These are phyloP conservation scores for Eretmocerus hayati DNA, from an alignment of 2,888 invertebrate species.

Conservation along the genomic window DNA sequence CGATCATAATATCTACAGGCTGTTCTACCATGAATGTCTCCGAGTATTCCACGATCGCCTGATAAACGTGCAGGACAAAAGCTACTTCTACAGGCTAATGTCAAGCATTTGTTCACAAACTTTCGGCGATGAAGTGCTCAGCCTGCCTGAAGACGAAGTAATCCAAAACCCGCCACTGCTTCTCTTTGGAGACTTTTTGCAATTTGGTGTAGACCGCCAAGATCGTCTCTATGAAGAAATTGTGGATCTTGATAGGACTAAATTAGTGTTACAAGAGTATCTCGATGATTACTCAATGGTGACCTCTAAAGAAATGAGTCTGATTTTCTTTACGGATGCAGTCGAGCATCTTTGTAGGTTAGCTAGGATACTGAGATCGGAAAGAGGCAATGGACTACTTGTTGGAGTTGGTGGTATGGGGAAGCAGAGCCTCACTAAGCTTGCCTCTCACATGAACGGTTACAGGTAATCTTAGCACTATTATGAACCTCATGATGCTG, in stretches of 20 bases:
- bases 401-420: slow-evolving; percentile 89
- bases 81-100: slow-evolving; percentile 70
- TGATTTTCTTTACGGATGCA: slow-evolving; percentile 85
- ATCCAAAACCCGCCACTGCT: slow-evolving; percentile 60
- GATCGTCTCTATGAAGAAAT: slow-evolving; percentile 79
- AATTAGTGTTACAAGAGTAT: slow-evolving; percentile 65
- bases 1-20: slow-evolving; percentile 54
- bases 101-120: slow-evolving; percentile 58
- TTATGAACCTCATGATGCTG: too few species aligned
- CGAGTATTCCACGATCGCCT: slow-evolving; percentile 88
- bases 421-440: slow-evolving; percentile 76
- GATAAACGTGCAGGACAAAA: slow-evolving; percentile 73
- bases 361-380: slow-evolving; percentile 74
- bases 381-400: slow-evolving; percentile 81
- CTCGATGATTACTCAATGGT: slow-evolving; percentile 76
- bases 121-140: slow-evolving; percentile 57
- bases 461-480: too few species aligned
- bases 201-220: slow-evolving; percentile 63
- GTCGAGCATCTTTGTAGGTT: slow-evolving; percentile 82
- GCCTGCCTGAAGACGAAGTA: slow-evolving; percentile 52
- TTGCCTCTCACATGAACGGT: slow-evolving; percentile 78
- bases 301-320: slow-evolving; percentile 70
- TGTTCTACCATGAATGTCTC: slow-evolving; percentile 88
- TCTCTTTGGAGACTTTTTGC: slow-evolving; percentile 80
- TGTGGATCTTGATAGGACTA: slow-evolving; percentile 63